Evolutionary conservation across 2,113 vertebrate genomes (phyloP).

Genomic region (Ardeotis arabs): DNA sequence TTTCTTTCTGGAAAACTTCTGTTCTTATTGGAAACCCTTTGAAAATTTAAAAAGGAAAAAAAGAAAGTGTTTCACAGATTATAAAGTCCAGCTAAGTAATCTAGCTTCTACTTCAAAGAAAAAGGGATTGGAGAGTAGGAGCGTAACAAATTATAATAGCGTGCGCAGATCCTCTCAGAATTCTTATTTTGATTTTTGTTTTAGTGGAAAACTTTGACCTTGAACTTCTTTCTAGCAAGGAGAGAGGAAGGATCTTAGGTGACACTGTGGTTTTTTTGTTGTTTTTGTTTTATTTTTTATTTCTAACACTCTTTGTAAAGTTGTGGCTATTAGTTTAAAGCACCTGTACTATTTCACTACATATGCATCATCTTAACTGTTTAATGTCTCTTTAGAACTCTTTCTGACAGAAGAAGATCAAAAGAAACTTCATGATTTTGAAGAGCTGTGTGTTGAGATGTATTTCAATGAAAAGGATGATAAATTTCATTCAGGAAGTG

Average conservation of each 20-base stretch:
- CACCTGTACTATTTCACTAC: neutral
- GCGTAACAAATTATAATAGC: neutral
- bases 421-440: slow-evolving; percentile 99
- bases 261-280: neutral
- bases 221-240: neutral
- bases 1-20: neutral
- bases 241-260: neutral
- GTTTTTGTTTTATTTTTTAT: neutral
- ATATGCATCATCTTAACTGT: neutral
- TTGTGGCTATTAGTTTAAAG: neutral
- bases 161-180: neutral
- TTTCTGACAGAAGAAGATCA: slow-evolving; percentile 98
- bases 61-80: neutral
- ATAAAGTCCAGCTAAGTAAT: neutral
- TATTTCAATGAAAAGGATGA: slow-evolving; percentile 99
- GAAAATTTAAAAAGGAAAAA: neutral
- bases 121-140: neutral
- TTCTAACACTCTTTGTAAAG: neutral
- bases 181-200: neutral
- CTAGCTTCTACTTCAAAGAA: neutral
- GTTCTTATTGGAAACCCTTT: neutral
- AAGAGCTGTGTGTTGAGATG: slow-evolving; percentile 97
- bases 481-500: slow-evolving; percentile 95
- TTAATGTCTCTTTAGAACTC: slow-evolving; percentile 80
- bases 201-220: neutral